These are phyloP conservation scores for Astropecten irregularis DNA, from an alignment of 53 echinoderm and acorn worm species.

Conservation along the genomic window DNA sequence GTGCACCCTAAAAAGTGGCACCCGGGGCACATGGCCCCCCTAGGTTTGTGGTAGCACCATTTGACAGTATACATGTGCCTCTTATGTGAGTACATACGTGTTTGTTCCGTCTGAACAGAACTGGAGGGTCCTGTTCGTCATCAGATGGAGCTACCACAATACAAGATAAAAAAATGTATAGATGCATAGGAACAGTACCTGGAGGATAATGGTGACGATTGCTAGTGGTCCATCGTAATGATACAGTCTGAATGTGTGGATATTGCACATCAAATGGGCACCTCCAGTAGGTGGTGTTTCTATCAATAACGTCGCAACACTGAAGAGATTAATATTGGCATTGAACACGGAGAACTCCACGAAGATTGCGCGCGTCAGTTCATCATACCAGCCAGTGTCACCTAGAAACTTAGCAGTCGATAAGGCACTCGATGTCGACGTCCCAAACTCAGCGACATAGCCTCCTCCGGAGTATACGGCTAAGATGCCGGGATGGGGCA, in stretches of 20 bases:
- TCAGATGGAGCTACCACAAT: too few species aligned
- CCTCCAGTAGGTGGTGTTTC: conserved; percentile 70
- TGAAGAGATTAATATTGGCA: conserved; percentile 77
- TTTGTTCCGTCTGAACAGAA: too few species aligned
- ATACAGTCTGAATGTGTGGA: conserved; percentile 76
- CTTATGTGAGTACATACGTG: too few species aligned
- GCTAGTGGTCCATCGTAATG: conserved; percentile 59
- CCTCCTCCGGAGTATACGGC: conserved; percentile 73
- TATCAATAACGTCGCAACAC: conserved; percentile 65
- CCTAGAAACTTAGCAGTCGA: conserved; percentile 45
- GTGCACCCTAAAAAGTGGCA: too few species aligned
- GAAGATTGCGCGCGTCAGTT: conserved; percentile 73
- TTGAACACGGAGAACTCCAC: conserved; percentile 80
- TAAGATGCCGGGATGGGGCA: conserved; percentile 56
- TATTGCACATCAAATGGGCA: conserved; percentile 20
- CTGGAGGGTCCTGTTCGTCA: too few species aligned
- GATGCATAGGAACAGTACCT: too few species aligned
- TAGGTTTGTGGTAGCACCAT: too few species aligned
- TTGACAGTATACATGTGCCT: too few species aligned
- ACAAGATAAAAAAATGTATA: too few species aligned
- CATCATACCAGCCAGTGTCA: conserved; percentile 68
- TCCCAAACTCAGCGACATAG: conserved; percentile 72
- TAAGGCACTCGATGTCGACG: conserved; percentile 44
- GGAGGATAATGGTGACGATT: conserved; percentile 56
- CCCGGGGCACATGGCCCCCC: too few species aligned